phyloP scores from a whole-genome alignment of 2,888 invertebrate species.

The Tuta absoluta region DNA sequence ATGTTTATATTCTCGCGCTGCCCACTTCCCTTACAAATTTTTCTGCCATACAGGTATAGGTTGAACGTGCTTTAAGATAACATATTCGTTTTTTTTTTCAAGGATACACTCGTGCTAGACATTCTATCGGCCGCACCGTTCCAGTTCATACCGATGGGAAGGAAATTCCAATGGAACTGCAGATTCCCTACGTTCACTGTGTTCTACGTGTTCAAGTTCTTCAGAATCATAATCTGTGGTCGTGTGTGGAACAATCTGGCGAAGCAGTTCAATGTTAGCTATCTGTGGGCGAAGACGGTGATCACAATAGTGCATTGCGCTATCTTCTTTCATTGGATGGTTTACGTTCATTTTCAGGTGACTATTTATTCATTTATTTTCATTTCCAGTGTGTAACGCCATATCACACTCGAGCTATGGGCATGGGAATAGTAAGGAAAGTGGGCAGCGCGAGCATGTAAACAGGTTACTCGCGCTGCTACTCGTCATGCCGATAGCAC shows the following conservation, averaged over 20 bases:
- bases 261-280: conserved; percentile 51
- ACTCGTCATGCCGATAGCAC: no score
- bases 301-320: conserved; percentile 40
- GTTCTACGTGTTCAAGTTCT: conserved; percentile 53
- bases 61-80: no score
- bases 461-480: no score
- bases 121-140: conserved; percentile 52
- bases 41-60: no score
- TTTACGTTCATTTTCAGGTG: conserved; percentile 58
- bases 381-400: no score
- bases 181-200: conserved; percentile 51
- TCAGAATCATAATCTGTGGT: conserved; percentile 42
- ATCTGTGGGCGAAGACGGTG: conserved; percentile 41
- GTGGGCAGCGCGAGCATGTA: no score
- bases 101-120: conserved; percentile 47
- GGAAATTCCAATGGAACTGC: conserved; percentile 36
- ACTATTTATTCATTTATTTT: background rate
- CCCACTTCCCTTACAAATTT: no score
- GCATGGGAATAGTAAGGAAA: no score
- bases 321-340: conserved; percentile 61
- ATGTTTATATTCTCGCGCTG: no score
- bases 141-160: conserved; percentile 46
- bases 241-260: conserved; percentile 46
- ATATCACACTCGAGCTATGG: no score
- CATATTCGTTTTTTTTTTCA: conserved; percentile 34